Evolutionary conservation across 2,888 invertebrate genomes (phyloP).

Genomic region (Cephus sareptanus): DNA sequence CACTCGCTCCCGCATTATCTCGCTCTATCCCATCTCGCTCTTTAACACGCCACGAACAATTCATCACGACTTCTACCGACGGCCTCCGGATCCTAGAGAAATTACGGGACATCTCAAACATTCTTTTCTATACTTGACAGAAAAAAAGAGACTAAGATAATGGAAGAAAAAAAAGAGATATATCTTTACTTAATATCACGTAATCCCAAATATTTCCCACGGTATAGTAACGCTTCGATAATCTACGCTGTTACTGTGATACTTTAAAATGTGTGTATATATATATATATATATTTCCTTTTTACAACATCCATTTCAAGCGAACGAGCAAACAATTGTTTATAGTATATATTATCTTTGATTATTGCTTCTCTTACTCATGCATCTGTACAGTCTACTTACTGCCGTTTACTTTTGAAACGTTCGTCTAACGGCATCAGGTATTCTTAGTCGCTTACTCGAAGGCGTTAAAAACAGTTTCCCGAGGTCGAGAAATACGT

Average conservation of each 20-base stretch:
- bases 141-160: background rate
- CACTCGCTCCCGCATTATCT: slow-evolving; percentile 3
- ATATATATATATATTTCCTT: background rate
- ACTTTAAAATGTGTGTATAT: background rate
- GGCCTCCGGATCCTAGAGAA: background rate
- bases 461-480: background rate
- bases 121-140: background rate
- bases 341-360: background rate
- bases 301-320: background rate
- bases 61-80: background rate
- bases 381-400: background rate
- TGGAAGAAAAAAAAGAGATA: background rate
- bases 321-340: background rate
- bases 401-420: background rate
- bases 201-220: background rate
- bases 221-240: background rate
- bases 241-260: background rate
- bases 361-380: background rate
- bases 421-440: background rate
- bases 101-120: background rate
- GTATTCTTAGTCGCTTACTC: background rate
- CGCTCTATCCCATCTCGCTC: slow-evolving; percentile 24
- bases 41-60: slow-evolving; percentile 17
- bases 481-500: background rate
- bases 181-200: background rate